Evolutionary conservation across 2,888 invertebrate species (phyloP).

Genomic region (Melipona bicolor): DNA sequence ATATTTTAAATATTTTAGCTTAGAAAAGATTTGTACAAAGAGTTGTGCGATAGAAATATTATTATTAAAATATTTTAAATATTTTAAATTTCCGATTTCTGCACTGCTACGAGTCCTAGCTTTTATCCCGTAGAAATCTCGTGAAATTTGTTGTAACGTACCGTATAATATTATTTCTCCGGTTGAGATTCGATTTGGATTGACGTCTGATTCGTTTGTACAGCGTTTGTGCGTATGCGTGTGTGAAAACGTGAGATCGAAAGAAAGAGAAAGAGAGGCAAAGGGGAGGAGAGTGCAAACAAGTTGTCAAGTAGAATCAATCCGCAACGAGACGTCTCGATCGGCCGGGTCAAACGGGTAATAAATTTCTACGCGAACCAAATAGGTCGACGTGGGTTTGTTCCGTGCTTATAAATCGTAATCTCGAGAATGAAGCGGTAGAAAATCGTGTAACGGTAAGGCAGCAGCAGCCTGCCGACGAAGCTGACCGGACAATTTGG

Average conservation of each 20-base stretch:
- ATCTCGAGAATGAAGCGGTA: conserved; percentile 55
- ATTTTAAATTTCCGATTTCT: not conserved
- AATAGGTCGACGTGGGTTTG: conserved; percentile 62
- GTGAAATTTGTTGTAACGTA: conserved; percentile 11
- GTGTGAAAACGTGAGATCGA: not conserved
- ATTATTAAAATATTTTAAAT: not conserved
- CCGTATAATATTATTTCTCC: not conserved
- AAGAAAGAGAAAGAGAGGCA: not conserved
- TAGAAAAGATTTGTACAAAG: too few relatives aligned
- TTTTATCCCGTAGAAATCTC: not conserved
- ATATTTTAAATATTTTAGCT: too few relatives aligned
- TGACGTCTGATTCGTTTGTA: not conserved
- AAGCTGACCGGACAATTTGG: conserved; percentile 44
- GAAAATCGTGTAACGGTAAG: conserved; percentile 68
- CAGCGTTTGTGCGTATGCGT: not conserved
- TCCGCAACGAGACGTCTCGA: conserved; percentile 59
- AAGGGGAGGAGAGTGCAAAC: conserved; percentile 59
- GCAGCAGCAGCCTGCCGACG: conserved; percentile 24
- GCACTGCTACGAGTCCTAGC: not conserved
- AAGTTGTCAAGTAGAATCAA: conserved; percentile 67
- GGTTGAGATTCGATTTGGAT: conserved; percentile 19
- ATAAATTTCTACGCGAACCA: conserved; percentile 66
- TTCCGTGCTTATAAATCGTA: conserved; percentile 66
- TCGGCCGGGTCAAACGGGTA: conserved; percentile 63
- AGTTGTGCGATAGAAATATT: not conserved